Evolutionary conservation across 2,113 vertebrate species (phyloP).

Genomic region (Nestor notabilis): DNA sequence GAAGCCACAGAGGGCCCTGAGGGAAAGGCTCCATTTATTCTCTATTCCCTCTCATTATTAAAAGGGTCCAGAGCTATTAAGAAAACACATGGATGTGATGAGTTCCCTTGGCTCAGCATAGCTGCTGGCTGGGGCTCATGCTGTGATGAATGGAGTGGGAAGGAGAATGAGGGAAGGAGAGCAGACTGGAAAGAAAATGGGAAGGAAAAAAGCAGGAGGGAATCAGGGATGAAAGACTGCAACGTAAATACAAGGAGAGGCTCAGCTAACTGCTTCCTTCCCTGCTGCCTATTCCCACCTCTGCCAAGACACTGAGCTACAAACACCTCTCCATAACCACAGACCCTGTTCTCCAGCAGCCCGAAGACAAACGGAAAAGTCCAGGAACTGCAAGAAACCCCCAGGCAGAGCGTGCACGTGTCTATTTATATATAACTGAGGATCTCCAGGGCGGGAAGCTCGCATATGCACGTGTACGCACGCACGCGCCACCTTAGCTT

Average conservation of each 20-base stretch:
- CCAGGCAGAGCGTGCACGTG: background rate
- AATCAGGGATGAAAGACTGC: background rate
- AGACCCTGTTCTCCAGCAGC: background rate
- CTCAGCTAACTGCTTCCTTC: background rate
- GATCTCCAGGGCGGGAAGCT: background rate
- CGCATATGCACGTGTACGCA: background rate
- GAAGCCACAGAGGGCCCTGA: background rate
- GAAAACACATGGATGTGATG: conserved; percentile 34
- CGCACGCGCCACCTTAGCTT: background rate
- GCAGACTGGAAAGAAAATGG: background rate
- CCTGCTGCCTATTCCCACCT: background rate
- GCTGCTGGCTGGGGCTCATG: background rate
- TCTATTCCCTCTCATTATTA: conserved; percentile 20
- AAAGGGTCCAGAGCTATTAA: conserved; percentile 37
- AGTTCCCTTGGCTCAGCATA: conserved; percentile 21
- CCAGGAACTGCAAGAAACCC: background rate
- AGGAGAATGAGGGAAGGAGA: conserved; percentile 15
- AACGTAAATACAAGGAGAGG: background rate
- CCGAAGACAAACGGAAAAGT: background rate
- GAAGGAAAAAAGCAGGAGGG: conserved; percentile 21
- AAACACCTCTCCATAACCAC: background rate
- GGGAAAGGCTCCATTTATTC: conserved; percentile 4
- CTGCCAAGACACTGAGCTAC: background rate
- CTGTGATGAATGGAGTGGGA: conserved; percentile 56
- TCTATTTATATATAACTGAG: background rate